Conservation (phyloP, 2,797 vertebrate species). For the Percopsis omiscomaycus region DNA sequence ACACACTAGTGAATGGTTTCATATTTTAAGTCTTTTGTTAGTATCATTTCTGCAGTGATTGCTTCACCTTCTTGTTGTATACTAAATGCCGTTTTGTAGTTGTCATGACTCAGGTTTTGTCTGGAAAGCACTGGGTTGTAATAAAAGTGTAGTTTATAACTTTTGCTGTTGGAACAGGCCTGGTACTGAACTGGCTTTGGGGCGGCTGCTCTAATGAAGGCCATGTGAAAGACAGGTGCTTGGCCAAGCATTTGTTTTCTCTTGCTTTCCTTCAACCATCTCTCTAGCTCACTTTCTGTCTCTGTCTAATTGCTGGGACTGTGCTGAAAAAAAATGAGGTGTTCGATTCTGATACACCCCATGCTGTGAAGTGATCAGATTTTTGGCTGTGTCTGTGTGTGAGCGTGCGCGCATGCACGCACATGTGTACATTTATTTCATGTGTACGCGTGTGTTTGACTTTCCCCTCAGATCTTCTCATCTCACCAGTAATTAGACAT, state of each 20-base stretch:
- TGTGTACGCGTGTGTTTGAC: neutral
- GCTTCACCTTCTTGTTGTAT: constrained; percentile 12
- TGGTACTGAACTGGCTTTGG: constrained; percentile 9
- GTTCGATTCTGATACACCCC: neutral
- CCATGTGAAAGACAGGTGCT: constrained; percentile 25
- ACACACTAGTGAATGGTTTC: neutral
- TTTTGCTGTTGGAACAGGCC: constrained; percentile 10
- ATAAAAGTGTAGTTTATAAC: constrained; percentile 6
- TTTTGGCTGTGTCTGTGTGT: neutral
- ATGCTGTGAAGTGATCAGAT: neutral
- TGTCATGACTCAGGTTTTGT: constrained; percentile 1
- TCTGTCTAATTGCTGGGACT: constrained; percentile 2
- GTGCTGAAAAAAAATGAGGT: constrained; percentile 1
- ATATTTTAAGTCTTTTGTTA: neutral
- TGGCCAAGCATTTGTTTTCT: constrained; percentile 7
- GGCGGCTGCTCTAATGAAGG: constrained; percentile 3
- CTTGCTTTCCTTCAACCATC: neutral
- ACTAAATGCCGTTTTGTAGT: neutral
- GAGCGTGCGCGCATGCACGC: neutral
- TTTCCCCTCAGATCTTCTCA: constrained; percentile 4
- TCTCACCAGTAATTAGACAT: constrained; percentile 16
- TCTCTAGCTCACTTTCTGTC: neutral
- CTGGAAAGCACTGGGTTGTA: constrained; percentile 8
- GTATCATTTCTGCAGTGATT: constrained; percentile 7
- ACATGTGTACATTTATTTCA: constrained; percentile 3